Evolutionary conservation across 2,113 vertebrate species (phyloP).

Genomic region (Eulemur rufifrons): DNA sequence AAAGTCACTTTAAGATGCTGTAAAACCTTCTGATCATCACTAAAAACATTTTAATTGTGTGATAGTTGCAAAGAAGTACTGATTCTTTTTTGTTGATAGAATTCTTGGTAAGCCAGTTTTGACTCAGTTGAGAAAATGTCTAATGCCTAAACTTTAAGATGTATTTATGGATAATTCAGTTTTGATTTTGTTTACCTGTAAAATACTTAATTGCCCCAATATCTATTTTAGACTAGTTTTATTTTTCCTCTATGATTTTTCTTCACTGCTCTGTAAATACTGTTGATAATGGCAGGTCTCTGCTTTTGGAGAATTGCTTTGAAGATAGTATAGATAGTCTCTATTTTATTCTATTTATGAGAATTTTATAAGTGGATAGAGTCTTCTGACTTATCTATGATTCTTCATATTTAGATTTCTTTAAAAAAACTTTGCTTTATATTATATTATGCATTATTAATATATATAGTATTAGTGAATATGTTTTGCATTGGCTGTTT

Average conservation of each 20-base stretch:
- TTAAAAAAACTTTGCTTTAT: constrained; percentile 19
- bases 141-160: constrained; percentile 22
- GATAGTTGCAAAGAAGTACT: not conserved
- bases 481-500: constrained; percentile 31
- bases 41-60: constrained; percentile 27
- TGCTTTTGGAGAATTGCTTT: constrained; percentile 21
- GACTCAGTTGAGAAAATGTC: not conserved
- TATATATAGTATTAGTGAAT: not conserved
- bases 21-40: not conserved
- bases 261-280: not conserved
- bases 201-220: constrained; percentile 18
- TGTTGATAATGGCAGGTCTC: not conserved
- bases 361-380: constrained; percentile 1
- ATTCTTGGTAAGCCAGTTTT: not conserved
- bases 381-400: not conserved
- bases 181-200: not conserved
- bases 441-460: not conserved
- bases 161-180: constrained; percentile 18
- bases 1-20: not conserved
- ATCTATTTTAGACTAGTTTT: not conserved
- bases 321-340: not conserved
- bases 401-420: not conserved
- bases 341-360: not conserved
- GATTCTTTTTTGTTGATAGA: not conserved
- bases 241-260: constrained; percentile 2